Evolutionary conservation across 1,140 invertebrate species (phyloP).

Genomic region (Conus betulinus): DNA sequence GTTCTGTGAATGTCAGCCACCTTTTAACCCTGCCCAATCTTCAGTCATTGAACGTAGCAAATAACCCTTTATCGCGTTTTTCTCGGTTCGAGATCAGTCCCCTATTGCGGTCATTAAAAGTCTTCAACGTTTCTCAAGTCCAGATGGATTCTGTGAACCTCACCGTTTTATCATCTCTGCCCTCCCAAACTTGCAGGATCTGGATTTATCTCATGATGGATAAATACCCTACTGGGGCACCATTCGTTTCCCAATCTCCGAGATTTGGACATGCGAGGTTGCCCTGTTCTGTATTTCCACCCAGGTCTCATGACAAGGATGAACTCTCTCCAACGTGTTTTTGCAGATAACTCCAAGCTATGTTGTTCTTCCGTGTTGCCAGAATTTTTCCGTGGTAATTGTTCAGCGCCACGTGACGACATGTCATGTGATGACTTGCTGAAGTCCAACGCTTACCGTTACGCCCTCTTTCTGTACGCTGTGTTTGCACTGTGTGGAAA

Average conservation of each 20-base stretch:
- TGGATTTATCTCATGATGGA: background rate
- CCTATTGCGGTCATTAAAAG: background rate
- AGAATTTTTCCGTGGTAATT: background rate
- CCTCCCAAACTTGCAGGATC: background rate
- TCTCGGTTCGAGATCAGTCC: background rate
- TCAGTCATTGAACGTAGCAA: background rate
- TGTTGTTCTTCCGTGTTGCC: background rate
- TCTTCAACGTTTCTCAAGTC: background rate
- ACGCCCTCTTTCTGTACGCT: background rate
- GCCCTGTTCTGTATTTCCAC: background rate
- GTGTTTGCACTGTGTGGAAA: background rate
- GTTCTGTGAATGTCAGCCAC: background rate
- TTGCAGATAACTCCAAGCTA: conserved; percentile 17
- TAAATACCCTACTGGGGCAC: background rate
- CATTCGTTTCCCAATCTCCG: background rate
- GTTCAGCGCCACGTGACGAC: background rate
- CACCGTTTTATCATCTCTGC: background rate
- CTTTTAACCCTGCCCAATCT: background rate
- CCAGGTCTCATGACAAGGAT: background rate
- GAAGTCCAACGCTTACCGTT: background rate
- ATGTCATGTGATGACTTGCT: conserved; percentile 8
- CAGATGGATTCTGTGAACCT: background rate
- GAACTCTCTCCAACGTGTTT: background rate
- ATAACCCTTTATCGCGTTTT: background rate
- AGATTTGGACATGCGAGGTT: background rate